phyloP scores from a whole-genome alignment of 2,888 invertebrate genomes.

The Diachrysia chrysitis region DNA sequence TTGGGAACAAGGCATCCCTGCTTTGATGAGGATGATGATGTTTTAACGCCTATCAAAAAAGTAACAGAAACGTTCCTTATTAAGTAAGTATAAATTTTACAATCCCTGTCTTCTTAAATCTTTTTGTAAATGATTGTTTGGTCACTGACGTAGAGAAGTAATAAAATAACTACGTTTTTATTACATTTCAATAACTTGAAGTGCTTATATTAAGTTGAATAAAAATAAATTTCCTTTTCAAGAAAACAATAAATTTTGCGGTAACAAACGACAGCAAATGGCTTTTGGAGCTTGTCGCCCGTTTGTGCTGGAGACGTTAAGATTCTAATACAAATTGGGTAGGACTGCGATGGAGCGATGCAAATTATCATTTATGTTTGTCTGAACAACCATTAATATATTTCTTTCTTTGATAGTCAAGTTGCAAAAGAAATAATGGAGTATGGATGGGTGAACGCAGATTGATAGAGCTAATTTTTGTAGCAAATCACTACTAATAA shows the following conservation, averaged over 20 bases:
- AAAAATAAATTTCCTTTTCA: slow-evolving; percentile 32
- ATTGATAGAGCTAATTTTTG: neutral
- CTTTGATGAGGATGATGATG: too few relatives aligned
- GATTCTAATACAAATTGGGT: slow-evolving; percentile 25
- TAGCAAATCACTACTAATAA: too few relatives aligned
- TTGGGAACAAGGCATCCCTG: too few relatives aligned
- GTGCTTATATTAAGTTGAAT: slow-evolving; percentile 22
- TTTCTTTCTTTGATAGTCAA: neutral
- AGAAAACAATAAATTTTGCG: slow-evolving; percentile 39
- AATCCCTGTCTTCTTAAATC: neutral
- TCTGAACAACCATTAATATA: neutral
- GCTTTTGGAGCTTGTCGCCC: slow-evolving; percentile 30
- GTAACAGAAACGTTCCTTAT: neutral
- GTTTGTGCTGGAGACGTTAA: slow-evolving; percentile 17
- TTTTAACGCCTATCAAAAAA: neutral
- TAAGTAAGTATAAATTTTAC: too few relatives aligned
- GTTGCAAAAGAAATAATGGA: neutral
- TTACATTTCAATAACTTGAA: neutral
- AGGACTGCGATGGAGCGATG: neutral
- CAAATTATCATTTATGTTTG: neutral
- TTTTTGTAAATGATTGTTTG: neutral
- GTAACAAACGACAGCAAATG: slow-evolving; percentile 30
- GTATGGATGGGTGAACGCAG: neutral
- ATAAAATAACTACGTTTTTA: neutral
- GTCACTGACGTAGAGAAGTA: neutral